Conservation (phyloP, 2,888 invertebrate genomes). For the Ethmia dodecea region DNA sequence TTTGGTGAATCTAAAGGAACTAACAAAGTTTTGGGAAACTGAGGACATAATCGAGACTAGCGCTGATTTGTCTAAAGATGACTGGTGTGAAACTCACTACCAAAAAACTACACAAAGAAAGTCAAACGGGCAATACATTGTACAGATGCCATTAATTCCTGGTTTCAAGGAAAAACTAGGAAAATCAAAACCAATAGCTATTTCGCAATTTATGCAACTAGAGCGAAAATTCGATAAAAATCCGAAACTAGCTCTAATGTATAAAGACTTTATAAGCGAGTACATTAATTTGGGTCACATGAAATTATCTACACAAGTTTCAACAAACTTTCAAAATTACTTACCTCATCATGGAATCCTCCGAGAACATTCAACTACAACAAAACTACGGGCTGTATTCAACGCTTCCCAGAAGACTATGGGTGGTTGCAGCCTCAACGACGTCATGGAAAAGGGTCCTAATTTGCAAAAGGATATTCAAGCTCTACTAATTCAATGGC, state of each 20-base stretch:
- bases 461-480: constrained; percentile 17
- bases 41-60: not conserved
- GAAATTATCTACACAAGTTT: not conserved
- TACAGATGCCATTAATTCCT: not conserved
- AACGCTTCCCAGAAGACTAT: constrained; percentile 9
- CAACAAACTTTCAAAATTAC: not conserved
- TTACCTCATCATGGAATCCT: constrained; percentile 11
- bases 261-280: constrained; percentile 4
- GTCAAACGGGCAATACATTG: not conserved
- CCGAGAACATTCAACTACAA: constrained; percentile 8
- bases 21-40: not conserved
- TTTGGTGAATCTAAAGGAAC: not conserved
- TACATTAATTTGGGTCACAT: constrained; percentile 3
- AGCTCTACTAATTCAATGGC: constrained; percentile 12
- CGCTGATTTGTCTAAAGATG: not conserved
- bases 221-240: constrained; percentile 6
- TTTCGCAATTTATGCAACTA: constrained; percentile 7
- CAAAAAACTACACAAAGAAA: not conserved
- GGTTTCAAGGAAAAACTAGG: constrained; percentile 10
- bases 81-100: not conserved
- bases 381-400: constrained; percentile 8
- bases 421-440: constrained; percentile 7
- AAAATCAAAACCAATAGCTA: constrained; percentile 11
- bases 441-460: constrained; percentile 5
- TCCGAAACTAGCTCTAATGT: not conserved